Percentiles rank a stretch among this genome's conserved stretches.
phyloP scores from a whole-genome alignment of 2,113 vertebrate genomes.

The Antechinus stuartii region DNA sequence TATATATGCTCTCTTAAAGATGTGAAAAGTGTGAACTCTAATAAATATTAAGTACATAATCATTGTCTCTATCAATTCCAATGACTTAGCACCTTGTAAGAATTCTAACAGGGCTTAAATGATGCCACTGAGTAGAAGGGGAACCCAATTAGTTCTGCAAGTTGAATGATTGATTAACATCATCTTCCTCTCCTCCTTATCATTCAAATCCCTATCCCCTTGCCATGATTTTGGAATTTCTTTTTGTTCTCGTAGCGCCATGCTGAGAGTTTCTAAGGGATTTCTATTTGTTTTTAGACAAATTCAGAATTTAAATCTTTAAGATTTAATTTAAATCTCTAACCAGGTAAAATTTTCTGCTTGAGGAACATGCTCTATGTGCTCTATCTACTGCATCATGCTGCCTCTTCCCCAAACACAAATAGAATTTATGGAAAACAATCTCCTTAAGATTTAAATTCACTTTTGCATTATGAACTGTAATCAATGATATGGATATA shows the following conservation, averaged over 20 bases:
- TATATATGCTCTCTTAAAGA: too few species aligned
- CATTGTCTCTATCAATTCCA: too few species aligned
- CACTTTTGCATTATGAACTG: not conserved
- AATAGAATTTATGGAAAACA: not conserved
- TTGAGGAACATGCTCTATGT: not conserved
- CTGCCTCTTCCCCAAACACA: not conserved
- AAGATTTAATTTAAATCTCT: not conserved
- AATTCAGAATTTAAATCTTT: not conserved
- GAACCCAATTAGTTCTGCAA: not conserved
- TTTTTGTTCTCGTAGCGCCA: not conserved
- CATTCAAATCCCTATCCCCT: too few species aligned
- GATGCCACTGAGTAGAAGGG: not conserved
- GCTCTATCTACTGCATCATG: not conserved
- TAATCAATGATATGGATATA: slow-evolving; percentile 4
- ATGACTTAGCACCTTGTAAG: too few species aligned
- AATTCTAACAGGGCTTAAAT: too few species aligned
- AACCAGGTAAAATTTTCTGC: not conserved
- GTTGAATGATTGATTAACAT: not conserved
- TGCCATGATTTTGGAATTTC: not conserved
- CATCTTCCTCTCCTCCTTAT: not conserved
- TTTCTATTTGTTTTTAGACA: not conserved
- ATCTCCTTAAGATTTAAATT: not conserved
- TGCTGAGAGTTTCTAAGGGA: not conserved
- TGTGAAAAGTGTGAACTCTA: too few species aligned
- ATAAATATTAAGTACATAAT: too few species aligned